Evolutionary conservation across 1,140 invertebrate species (phyloP), one percentile per base, ranked within the genome.

Genomic region (Phymorhynchus buccinoides): DNA sequence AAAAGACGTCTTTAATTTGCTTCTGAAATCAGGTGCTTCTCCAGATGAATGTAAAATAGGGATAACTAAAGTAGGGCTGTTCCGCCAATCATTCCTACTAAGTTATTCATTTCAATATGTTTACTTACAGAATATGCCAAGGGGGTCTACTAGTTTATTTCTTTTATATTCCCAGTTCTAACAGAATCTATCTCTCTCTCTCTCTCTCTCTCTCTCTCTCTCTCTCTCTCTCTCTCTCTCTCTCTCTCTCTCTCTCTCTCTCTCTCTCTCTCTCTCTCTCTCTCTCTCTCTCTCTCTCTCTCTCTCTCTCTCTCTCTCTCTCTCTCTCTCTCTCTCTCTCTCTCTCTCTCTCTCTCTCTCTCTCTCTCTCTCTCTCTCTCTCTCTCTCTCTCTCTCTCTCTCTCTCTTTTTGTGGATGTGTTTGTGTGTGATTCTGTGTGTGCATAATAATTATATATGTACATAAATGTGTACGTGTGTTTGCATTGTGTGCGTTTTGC

Each of bases 401-500:
- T 71, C 68, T 71, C 18, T 32, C 35, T 71, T 35, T 71, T 32
- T 35, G 6, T 35, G 68, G 6, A 35, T 35, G 6, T 0, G 68
- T 6, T 30, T 3, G 62, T 27, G 4, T 27, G 4, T 27, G 4
- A 27, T 27, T 30, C 22, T 4, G 6, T 30, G n/a, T 66, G 16
- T 27, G 4, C 7, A 22, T 66, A 27, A 6, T 30, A 14, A 14
- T 66, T 66, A 4, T 4, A 66, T 30, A 27, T 66, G 4, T 4
- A 66, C 62, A 6, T 6, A 66, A 22, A 30, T 12, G n/a, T n/a
- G n/a, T n/a, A n/a, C n/a, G n/a, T n/a, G n/a, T n/a, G n/a, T n/a
- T n/a, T n/a, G n/a, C n/a, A 30, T 27, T 66, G n/a, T 66, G n/a
- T 27, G 12, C 35, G 79, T 82, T n/a, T 82, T 82, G 56, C 80